Percentiles rank a stretch among this genome's conserved stretches.
These are phyloP conservation scores for Scaptomyza graminum DNA, from an alignment of 1,140 invertebrate genomes.

Conservation along the genomic window DNA sequence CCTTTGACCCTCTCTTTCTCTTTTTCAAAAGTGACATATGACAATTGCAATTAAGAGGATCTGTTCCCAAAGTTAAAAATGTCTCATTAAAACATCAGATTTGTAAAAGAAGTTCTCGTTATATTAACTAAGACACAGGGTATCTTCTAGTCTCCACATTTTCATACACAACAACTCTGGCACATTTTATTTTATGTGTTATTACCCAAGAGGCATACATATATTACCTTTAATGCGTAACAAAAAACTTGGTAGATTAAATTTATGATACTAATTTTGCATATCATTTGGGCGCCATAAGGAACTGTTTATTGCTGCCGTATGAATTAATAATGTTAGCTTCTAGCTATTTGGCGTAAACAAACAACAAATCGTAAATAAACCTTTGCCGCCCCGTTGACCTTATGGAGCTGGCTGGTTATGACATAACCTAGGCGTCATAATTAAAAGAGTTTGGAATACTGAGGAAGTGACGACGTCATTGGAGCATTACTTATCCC, in stretches of 20 bases:
- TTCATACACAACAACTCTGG: no score
- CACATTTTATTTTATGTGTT: no score
- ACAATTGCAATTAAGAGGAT: no score
- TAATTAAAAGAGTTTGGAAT: constrained; percentile 51
- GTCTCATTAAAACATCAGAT: no score
- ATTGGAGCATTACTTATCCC: constrained; percentile 46
- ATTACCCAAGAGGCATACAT: neutral
- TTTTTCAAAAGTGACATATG: no score
- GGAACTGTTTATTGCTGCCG: constrained; percentile 43
- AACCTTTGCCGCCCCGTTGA: constrained; percentile 53
- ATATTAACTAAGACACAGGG: constrained; percentile 27
- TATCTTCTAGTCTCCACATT: no score
- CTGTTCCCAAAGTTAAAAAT: no score
- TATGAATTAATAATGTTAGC: constrained; percentile 47
- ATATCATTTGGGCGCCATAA: constrained; percentile 56
- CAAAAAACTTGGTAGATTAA: constrained; percentile 3
- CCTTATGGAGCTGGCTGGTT: constrained; percentile 58
- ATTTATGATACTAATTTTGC: constrained; percentile 25
- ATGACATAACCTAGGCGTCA: constrained; percentile 66
- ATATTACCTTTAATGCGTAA: constrained; percentile 24
- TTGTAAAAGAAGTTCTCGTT: no score
- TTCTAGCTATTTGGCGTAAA: constrained; percentile 27
- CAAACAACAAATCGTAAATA: constrained; percentile 31
- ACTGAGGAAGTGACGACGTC: constrained; percentile 40
- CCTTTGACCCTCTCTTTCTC: constrained; percentile 2